phyloP scores from a whole-genome alignment of 2,888 invertebrate species.

The Cerceris rybyensis region DNA sequence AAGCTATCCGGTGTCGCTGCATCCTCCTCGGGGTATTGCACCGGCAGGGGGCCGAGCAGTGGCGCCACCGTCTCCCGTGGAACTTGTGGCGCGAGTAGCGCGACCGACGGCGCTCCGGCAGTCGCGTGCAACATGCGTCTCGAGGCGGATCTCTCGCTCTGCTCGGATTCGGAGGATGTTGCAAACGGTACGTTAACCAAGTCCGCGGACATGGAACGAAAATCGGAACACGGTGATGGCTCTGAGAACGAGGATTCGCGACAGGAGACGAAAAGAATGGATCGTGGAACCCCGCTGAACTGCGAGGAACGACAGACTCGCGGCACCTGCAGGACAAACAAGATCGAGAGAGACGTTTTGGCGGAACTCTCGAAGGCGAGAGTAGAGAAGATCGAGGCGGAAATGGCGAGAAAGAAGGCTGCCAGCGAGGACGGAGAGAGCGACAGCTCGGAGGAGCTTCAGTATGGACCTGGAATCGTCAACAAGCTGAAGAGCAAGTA shows the following conservation, averaged over 20 bases:
- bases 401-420: slow-evolving; percentile 50
- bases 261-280: slow-evolving; percentile 21
- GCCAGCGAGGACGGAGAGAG: slow-evolving; percentile 80
- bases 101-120: slow-evolving; percentile 64
- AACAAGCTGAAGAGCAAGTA: slow-evolving; percentile 93
- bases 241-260: slow-evolving; percentile 59
- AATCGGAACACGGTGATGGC: slow-evolving; percentile 50
- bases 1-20: slow-evolving; percentile 27
- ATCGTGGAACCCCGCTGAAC: neutral
- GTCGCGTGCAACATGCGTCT: slow-evolving; percentile 80
- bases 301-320: slow-evolving; percentile 31
- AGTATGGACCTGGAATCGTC: slow-evolving; percentile 96
- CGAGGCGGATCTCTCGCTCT: slow-evolving; percentile 75
- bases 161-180: slow-evolving; percentile 75
- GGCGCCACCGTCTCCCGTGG: slow-evolving; percentile 43
- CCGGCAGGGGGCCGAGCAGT: slow-evolving; percentile 46
- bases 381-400: slow-evolving; percentile 36
- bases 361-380: slow-evolving; percentile 34
- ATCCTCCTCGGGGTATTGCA: slow-evolving; percentile 30
- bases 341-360: slow-evolving; percentile 42
- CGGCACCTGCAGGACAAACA: slow-evolving; percentile 31
- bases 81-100: slow-evolving; percentile 37
- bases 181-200: slow-evolving; percentile 72
- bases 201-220: slow-evolving; percentile 73
- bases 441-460: slow-evolving; percentile 89